A percentile compares a stretch with the other conserved stretches of the same genome.
Evolutionary conservation across 2,797 vertebrate genomes (phyloP).

Genomic region (Caiman crocodilus): DNA sequence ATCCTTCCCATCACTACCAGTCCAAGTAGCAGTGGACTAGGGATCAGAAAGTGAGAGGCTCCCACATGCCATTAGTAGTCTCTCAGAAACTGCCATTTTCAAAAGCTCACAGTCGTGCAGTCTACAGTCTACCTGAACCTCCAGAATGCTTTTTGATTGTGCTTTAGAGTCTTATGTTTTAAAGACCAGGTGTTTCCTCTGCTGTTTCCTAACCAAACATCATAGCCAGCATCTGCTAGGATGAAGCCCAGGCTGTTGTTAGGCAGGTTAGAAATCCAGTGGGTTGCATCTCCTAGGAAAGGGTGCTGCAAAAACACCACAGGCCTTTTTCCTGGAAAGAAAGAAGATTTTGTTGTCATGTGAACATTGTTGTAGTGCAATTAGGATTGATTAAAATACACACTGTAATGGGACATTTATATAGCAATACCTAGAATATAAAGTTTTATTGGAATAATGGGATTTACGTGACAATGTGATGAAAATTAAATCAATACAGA

Average conservation of each 20-base stretch:
- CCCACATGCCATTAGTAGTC: not conserved
- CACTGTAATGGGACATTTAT: too few relatives aligned
- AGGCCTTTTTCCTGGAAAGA: constrained; percentile 78
- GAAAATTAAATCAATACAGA: too few relatives aligned
- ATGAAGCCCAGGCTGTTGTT: constrained; percentile 87
- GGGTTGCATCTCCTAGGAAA: constrained; percentile 86
- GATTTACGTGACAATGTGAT: too few relatives aligned
- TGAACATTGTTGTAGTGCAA: not conserved
- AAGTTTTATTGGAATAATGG: too few relatives aligned
- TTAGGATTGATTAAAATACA: too few relatives aligned
- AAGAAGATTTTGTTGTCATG: not conserved
- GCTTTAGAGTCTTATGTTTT: constrained; percentile 82
- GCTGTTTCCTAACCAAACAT: constrained; percentile 95
- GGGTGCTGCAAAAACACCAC: constrained; percentile 87
- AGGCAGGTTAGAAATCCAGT: constrained; percentile 89
- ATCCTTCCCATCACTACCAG: not conserved
- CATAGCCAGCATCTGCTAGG: constrained; percentile 89
- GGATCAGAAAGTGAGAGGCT: not conserved
- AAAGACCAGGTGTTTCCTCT: constrained; percentile 92
- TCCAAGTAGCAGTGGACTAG: not conserved
- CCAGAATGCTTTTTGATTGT: constrained; percentile 86
- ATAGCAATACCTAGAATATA: too few relatives aligned
- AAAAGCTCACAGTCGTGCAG: not conserved
- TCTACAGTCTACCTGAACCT: constrained; percentile 79
- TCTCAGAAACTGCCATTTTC: not conserved